Percentiles rank a stretch among this genome's conserved stretches.
These are phyloP conservation scores for Tadarida brasiliensis DNA, from an alignment of 2,797 vertebrate genomes.

Conservation along the genomic window DNA sequence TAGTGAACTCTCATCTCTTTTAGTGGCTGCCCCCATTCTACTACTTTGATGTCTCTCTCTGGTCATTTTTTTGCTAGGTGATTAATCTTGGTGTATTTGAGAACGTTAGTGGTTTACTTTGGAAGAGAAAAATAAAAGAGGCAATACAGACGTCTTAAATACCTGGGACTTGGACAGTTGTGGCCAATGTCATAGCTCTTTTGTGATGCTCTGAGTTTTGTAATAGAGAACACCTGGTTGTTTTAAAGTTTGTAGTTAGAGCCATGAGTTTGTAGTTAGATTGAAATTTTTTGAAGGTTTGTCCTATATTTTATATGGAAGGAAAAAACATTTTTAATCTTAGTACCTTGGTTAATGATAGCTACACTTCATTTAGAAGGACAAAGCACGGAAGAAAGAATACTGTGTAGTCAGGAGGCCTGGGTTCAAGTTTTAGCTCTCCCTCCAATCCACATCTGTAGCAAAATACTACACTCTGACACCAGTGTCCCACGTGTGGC, in stretches of 20 bases:
- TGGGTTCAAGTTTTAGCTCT: neutral
- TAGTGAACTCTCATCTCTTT: neutral
- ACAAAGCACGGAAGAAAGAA: neutral
- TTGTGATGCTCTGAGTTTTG: neutral
- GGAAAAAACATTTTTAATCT: neutral
- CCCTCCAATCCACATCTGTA: neutral
- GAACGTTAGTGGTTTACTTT: neutral
- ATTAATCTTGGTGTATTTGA: neutral
- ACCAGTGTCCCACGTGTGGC: rapidly evolving
- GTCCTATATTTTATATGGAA: neutral
- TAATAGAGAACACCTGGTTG: neutral
- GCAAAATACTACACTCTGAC: neutral
- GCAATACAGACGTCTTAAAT: neutral
- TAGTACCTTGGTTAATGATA: neutral
- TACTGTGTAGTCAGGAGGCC: neutral
- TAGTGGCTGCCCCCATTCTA: neutral
- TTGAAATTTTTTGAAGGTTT: neutral
- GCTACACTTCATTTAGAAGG: neutral
- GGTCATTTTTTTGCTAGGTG: neutral
- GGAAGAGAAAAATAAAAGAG: neutral
- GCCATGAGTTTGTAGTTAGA: neutral
- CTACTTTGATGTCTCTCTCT: neutral
- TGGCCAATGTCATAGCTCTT: neutral
- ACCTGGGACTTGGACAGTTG: neutral
- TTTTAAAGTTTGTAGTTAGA: neutral